Percentiles rank a stretch among this genome's conserved stretches.
phyloP scores from a whole-genome alignment of 2,113 vertebrate genomes.

The Paramisgurnus dabryanus region DNA sequence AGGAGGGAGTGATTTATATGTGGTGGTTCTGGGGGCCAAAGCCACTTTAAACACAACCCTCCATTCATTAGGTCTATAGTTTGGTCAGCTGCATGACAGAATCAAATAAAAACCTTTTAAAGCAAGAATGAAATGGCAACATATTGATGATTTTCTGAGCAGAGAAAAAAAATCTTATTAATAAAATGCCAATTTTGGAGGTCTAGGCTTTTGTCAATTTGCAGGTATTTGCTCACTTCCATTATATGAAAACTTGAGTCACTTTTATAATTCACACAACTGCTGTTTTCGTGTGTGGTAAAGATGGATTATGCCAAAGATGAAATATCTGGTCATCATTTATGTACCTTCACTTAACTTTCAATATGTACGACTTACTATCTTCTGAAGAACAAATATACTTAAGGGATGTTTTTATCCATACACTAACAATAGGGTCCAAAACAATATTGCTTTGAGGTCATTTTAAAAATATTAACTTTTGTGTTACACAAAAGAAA shows the following conservation, averaged over 20 bases:
- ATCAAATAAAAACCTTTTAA: constrained; percentile 28
- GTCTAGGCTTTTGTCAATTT: too few species aligned
- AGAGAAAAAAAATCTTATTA: neutral
- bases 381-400: too few species aligned
- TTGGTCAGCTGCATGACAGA: constrained; percentile 40
- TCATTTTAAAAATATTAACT: too few species aligned
- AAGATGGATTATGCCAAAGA: neutral
- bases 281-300: neutral
- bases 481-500: neutral
- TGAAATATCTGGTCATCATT: too few species aligned
- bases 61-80: constrained; percentile 43
- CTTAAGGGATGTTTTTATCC: too few species aligned
- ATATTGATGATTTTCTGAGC: neutral
- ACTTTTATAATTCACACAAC: too few species aligned
- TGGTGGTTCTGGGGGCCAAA: constrained; percentile 56
- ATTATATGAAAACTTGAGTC: neutral
- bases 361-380: too few species aligned
- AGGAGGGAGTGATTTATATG: constrained; percentile 75
- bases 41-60: constrained; percentile 62
- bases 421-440: too few species aligned
- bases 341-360: too few species aligned
- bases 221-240: too few species aligned
- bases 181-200: neutral
- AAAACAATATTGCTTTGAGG: too few species aligned
- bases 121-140: constrained; percentile 8